Base-by-base conservation (phyloP, 1,140 invertebrate species). In the Diabrotica virgifera region DNA sequence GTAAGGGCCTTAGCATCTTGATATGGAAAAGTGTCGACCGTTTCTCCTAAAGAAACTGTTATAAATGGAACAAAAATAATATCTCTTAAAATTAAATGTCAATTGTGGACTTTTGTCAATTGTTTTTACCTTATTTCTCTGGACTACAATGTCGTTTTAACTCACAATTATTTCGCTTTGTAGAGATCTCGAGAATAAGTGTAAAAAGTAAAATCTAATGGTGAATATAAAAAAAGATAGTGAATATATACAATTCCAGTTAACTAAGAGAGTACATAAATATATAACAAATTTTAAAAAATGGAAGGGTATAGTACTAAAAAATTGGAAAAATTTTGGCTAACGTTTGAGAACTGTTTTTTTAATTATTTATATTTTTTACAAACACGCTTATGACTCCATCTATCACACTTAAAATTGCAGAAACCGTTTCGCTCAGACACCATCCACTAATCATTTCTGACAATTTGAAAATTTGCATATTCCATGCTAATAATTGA, bases 361-460 rank as follows among this genome's bases (percentile, higher is more conserved):
- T 55, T 13, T 13, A 14, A 14, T 55, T 55, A 55, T 55, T 55
- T 55, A 55, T 55, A 55, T 14, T 55, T 55, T 55, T n/a, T 55
- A 55, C 53, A 55, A 55, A 55, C 35, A 55, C 35, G 24, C 53
- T 36, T 14, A 24, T 36, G 12, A 55, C 10, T 14, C 10, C 13
- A 14, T 36, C 8, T 14, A 55, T 55, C 53, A 24, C 53, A 36
- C 53, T 55, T 24, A 6, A 55, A 55, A 55, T 14, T 14, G 12
- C 35, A 36, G 5, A 55, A 14, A 24, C 11, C n/a, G 6, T 24
- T 24, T 14, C 8, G 40, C 40, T 46, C 40, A 46, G 40, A 46
- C 40, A n/a, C 40, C 40, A 46, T n/a, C n/a, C n/a, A n/a, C n/a
- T n/a, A n/a, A n/a, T n/a, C n/a, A n/a, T n/a, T n/a, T n/a, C n/a